Percentiles rank a stretch among this genome's conserved stretches.
phyloP scores from a whole-genome alignment of 2,888 invertebrate genomes.

The Sialis lutaria region DNA sequence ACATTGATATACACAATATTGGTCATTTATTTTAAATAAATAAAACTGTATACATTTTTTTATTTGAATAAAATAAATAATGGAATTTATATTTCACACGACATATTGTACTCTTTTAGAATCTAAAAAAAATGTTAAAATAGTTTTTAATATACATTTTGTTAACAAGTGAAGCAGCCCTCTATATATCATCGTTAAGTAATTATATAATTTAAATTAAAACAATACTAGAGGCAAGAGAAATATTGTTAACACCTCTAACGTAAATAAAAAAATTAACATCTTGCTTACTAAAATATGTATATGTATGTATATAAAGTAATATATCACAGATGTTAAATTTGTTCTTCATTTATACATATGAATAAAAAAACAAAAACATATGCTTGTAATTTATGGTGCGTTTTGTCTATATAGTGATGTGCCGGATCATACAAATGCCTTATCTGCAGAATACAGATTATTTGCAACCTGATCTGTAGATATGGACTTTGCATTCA shows the following conservation, averaged over 20 bases:
- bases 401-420: too few species aligned
- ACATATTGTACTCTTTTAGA: too few species aligned
- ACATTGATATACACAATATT: too few species aligned
- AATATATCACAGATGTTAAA: background rate
- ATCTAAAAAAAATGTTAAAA: too few species aligned
- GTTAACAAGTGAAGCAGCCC: background rate
- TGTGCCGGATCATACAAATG: too few species aligned
- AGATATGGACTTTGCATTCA: too few species aligned
- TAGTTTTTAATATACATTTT: background rate
- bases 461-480: too few species aligned
- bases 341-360: background rate
- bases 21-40: too few species aligned
- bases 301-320: background rate
- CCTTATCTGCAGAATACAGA: too few species aligned
- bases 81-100: too few species aligned
- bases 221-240: background rate
- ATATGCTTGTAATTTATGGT: background rate
- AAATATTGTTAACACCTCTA: background rate
- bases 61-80: too few species aligned
- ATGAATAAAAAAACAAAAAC: conserved; percentile 1
- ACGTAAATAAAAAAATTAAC: background rate
- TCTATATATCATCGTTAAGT: background rate
- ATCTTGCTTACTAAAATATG: background rate
- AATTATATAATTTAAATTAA: background rate
- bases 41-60: too few species aligned